Percentiles rank a stretch among this genome's conserved stretches.
phyloP scores from a whole-genome alignment of 1,140 invertebrate genomes.

The Drosophila repleta region DNA sequence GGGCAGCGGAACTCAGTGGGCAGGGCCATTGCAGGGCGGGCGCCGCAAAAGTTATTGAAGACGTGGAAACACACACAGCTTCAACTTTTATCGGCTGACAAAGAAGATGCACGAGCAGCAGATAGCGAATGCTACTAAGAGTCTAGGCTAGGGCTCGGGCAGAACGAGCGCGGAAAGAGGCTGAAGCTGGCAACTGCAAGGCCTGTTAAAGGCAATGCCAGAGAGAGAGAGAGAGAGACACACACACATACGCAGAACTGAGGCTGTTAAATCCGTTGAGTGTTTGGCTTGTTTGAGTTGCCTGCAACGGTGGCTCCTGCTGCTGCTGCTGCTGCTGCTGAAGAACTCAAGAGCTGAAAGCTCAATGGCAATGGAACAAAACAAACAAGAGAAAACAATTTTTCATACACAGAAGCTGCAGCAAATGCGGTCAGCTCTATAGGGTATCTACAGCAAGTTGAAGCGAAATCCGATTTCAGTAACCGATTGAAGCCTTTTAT shows the following conservation, averaged over 20 bases:
- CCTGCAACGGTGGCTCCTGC: slow-evolving; percentile 23
- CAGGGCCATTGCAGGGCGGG: background rate
- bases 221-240: slow-evolving; percentile 13
- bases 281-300: slow-evolving; percentile 36
- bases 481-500: background rate
- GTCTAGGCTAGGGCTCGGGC: background rate
- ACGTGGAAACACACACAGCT: slow-evolving; percentile 13
- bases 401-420: background rate
- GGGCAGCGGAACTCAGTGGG: background rate
- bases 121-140: slow-evolving; percentile 9
- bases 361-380: slow-evolving; percentile 19
- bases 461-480: too few relatives aligned
- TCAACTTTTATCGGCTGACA: slow-evolving; percentile 38
- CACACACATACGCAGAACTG: slow-evolving; percentile 1
- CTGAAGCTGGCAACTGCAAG: slow-evolving; percentile 17
- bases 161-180: background rate
- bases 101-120: slow-evolving; percentile 12
- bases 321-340: slow-evolving; percentile 9
- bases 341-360: slow-evolving; percentile 15
- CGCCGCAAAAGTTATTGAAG: slow-evolving; percentile 28
- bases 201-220: slow-evolving; percentile 49
- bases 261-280: slow-evolving; percentile 31
- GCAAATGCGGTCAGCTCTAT: background rate
- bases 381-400: slow-evolving; percentile 22
- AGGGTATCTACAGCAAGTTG: background rate